Percentiles rank a stretch among this genome's conserved stretches.
Evolutionary conservation across 1,140 invertebrate genomes (phyloP).

Genomic region (Patella vulgata): DNA sequence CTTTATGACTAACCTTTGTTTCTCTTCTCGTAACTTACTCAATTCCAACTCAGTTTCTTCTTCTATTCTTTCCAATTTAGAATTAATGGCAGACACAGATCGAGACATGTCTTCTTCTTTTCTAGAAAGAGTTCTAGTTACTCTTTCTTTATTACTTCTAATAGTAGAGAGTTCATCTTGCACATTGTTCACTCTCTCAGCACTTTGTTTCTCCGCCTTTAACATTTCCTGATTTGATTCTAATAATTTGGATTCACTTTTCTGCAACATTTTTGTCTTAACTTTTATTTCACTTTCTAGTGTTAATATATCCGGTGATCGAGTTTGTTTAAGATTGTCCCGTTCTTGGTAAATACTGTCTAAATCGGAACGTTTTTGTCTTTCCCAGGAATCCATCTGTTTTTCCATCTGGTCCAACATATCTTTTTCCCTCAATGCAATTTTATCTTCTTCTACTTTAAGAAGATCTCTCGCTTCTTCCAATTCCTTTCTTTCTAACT

Average conservation of each 20-base stretch:
- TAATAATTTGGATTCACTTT: conserved; percentile 30
- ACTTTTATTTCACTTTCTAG: conserved; percentile 26
- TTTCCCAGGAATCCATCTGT: conserved; percentile 51
- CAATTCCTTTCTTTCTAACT: conserved; percentile 42
- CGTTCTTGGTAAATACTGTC: conserved; percentile 13
- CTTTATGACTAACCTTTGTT: conserved; percentile 44
- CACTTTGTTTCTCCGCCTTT: conserved; percentile 31
- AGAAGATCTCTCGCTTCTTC: conserved; percentile 42
- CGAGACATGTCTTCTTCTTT: conserved; percentile 20
- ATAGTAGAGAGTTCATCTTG: conserved; percentile 20
- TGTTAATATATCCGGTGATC: neutral
- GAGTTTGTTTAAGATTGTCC: conserved; percentile 9
- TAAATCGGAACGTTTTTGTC: conserved; percentile 36
- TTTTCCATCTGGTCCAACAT: conserved; percentile 45
- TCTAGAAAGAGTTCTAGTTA: conserved; percentile 13
- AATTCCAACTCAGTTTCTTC: conserved; percentile 33
- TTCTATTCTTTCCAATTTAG: conserved; percentile 32
- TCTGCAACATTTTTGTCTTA: conserved; percentile 29
- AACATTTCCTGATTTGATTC: conserved; percentile 20
- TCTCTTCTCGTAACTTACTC: conserved; percentile 38
- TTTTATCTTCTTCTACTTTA: conserved; percentile 49
- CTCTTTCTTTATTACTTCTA: conserved; percentile 21
- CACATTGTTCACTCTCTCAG: conserved; percentile 22
- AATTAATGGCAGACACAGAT: conserved; percentile 26
- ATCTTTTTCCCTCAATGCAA: conserved; percentile 43